A percentile compares a stretch with the other conserved stretches of the same genome.
Conservation (phyloP, 1,140 invertebrate species). For the Eumaeus atala region DNA sequence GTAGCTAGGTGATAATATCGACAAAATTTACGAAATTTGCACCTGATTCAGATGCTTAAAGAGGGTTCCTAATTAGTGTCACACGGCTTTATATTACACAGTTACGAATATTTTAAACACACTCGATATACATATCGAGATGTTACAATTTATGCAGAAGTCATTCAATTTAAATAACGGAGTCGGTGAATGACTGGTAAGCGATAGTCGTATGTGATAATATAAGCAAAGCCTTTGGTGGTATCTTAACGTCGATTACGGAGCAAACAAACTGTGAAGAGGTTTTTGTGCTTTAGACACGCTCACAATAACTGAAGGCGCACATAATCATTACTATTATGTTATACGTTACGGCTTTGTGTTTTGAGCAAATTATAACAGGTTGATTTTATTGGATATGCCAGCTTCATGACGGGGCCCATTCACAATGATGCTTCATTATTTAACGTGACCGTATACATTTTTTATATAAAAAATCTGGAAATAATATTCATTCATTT, state of each 20-base stretch:
- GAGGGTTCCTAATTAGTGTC: too few relatives aligned
- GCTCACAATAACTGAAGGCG: conserved; percentile 63
- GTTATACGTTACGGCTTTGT: conserved; percentile 70
- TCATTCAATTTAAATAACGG: conserved; percentile 54
- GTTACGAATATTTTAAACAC: too few relatives aligned
- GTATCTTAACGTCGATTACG: conserved; percentile 55
- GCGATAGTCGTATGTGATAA: conserved; percentile 29
- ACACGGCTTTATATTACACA: too few relatives aligned
- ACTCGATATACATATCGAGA: too few relatives aligned
- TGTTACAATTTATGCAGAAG: conserved; percentile 23
- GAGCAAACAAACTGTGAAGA: conserved; percentile 64
- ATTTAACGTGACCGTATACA: conserved; percentile 62
- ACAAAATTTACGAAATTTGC: too few relatives aligned
- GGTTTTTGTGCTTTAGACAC: conserved; percentile 62
- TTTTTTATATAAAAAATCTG: neutral
- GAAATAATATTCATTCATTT: too few relatives aligned
- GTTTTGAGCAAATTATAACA: conserved; percentile 74
- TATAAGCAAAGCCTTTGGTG: conserved; percentile 12
- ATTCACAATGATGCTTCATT: conserved; percentile 58
- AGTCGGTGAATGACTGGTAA: conserved; percentile 51
- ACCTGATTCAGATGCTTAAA: too few relatives aligned
- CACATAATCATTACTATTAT: conserved; percentile 70
- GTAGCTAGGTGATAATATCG: too few relatives aligned
- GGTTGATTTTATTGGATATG: conserved; percentile 40
- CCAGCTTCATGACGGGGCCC: conserved; percentile 7